Evolutionary conservation across 2,797 vertebrate genomes (phyloP), one percentile per base, ranked within the genome.

Genomic region (Spinus pinus): DNA sequence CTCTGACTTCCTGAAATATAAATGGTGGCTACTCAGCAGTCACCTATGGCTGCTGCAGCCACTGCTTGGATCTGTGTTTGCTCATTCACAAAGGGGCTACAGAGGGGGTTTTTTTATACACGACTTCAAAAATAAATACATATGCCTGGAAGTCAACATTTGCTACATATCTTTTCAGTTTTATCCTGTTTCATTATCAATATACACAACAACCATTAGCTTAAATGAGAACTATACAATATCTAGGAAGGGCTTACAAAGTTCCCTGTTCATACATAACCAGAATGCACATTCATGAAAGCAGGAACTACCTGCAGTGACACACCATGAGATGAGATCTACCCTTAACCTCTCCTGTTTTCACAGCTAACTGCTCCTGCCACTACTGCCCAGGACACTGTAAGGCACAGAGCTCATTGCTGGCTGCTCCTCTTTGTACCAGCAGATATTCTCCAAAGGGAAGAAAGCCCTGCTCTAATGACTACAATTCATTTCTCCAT

Each of bases 21-120:
- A 95, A 88, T 28, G 65, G 10, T 95, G 61, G 72, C 81, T 81
- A 78, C 69, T 93, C 72, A 87, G 93, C 89, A 90, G 58, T 39
- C 33, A 83, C 31, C 61, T 85, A 56, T 8, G 77, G 65, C 61
- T 91, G 61, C n/a, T 57, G 50, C 2, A 3, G 19, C 33, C 62
- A 22, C 82, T 60, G n/a, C 81, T 66, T n/a, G 58, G 25, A 88
- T 72, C 17, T 37, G 42, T 10, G 12, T 54, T 91, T 83, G 44
- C 35, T 84, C 42, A 42, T 62, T 81, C 39, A 66, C 24, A n/a
- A 83, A 69, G 31, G 22, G 39, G 18, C 17, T 62, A 9, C 10
- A 54, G 42, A 56, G 9, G 9, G 2, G 0, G 4, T 84, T 79
- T 81, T 79, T 70, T 53, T 58, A 49, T 4, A 44, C 13, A 49